Percentiles rank a stretch among this genome's conserved stretches.
These are phyloP conservation scores for Gallinago jamesoni DNA, from an alignment of 2,113 vertebrate genomes.

Conservation along the genomic window DNA sequence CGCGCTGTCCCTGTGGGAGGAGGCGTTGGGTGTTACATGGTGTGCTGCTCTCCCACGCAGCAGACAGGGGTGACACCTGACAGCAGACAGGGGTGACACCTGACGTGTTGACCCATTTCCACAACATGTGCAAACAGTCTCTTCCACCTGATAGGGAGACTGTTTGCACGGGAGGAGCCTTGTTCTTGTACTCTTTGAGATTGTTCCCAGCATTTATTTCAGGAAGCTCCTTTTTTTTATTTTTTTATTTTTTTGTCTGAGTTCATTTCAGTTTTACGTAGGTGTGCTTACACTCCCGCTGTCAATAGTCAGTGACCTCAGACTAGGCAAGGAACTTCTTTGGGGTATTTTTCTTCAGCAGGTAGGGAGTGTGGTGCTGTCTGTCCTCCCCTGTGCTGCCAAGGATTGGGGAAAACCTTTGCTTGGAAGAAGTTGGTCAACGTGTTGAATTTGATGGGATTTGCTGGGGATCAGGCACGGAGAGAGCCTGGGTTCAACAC, in stretches of 20 bases:
- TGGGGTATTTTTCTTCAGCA: not conserved
- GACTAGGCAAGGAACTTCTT: not conserved
- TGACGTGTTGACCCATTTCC: not conserved
- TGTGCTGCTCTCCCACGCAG: not conserved
- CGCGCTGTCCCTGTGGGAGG: not conserved
- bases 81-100: not conserved
- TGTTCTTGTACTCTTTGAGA: not conserved
- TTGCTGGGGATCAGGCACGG: not conserved
- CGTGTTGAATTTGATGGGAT: not conserved
- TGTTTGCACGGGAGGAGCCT: not conserved
- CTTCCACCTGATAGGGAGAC: not conserved
- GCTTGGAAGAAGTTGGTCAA: not conserved
- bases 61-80: not conserved
- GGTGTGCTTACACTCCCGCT: not conserved
- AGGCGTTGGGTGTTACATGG: not conserved
- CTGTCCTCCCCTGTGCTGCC: rapidly evolving
- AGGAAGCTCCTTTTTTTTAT: not conserved
- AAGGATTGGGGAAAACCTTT: not conserved
- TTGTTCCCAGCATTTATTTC: not conserved
- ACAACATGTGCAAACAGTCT: not conserved
- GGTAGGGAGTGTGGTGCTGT: not conserved
- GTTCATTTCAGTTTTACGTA: not conserved
- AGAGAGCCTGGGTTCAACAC: not conserved
- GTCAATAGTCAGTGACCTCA: not conserved
- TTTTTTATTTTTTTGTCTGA: not conserved